Percentiles rank a stretch among this genome's conserved stretches.
phyloP scores from a whole-genome alignment of 2,113 vertebrate species.

The Carollia perspicillata region DNA sequence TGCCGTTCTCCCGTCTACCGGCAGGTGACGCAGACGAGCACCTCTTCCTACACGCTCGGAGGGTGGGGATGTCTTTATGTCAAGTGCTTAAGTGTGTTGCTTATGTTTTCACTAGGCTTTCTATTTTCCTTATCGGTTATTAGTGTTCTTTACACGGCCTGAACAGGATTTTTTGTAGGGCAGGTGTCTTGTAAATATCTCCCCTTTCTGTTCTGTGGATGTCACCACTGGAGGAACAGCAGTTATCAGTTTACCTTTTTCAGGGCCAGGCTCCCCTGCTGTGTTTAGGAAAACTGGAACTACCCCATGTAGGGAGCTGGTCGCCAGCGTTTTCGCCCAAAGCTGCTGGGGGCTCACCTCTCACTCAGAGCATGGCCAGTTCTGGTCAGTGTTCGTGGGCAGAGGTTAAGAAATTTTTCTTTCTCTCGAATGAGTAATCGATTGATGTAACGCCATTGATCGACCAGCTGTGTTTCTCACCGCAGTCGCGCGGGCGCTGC shows the following conservation, averaged over 20 bases:
- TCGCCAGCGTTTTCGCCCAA: background rate
- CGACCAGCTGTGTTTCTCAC: background rate
- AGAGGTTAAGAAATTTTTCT: background rate
- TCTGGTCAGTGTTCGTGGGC: background rate
- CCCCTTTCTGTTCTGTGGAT: background rate
- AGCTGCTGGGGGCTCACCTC: too few relatives aligned
- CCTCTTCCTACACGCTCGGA: background rate
- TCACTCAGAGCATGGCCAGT: background rate
- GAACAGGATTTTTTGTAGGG: background rate
- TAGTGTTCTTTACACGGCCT: background rate
- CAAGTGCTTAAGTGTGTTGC: background rate
- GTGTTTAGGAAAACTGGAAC: background rate
- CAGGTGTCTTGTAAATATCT: background rate
- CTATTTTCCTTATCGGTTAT: background rate
- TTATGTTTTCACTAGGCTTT: background rate
- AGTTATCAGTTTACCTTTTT: background rate
- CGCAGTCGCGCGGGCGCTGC: background rate
- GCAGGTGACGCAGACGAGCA: background rate
- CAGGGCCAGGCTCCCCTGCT: background rate
- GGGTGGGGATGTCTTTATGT: background rate
- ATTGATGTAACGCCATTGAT: background rate
- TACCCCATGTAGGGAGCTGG: background rate
- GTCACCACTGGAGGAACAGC: background rate
- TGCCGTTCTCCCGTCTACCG: fast-evolving
- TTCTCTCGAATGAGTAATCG: background rate